These are phyloP conservation scores for Protaetia brevitarsis DNA, from an alignment of 1,140 invertebrate genomes.

Conservation along the genomic window DNA sequence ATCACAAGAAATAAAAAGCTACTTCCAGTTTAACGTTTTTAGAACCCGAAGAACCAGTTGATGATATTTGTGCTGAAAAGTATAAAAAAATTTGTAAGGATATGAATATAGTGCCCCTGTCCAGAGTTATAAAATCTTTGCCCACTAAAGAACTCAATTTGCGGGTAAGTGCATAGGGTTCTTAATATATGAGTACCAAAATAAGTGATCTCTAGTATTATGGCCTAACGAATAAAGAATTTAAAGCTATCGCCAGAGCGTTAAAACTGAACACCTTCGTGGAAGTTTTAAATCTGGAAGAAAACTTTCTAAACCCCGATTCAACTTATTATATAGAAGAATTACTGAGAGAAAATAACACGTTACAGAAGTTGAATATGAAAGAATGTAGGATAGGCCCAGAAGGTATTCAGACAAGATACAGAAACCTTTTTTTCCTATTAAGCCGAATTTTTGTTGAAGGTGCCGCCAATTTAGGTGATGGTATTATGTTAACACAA, in stretches of 20 bases:
- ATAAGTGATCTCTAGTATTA: slow-evolving; percentile 44
- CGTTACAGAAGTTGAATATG: slow-evolving; percentile 48
- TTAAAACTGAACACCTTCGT: slow-evolving; percentile 49
- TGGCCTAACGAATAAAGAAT: slow-evolving; percentile 47
- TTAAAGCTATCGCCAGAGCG: slow-evolving; percentile 47
- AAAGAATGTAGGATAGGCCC: slow-evolving; percentile 50
- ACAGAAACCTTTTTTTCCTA: no score
- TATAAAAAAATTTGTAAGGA: slow-evolving; percentile 50
- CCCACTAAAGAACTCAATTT: slow-evolving; percentile 48
- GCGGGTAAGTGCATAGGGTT: slow-evolving; percentile 31
- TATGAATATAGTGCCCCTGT: slow-evolving; percentile 48
- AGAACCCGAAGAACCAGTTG: slow-evolving; percentile 43
- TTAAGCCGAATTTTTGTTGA: no score
- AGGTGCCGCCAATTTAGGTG: slow-evolving; percentile 43
- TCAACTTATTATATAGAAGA: slow-evolving; percentile 48
- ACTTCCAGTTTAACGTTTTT: slow-evolving; percentile 28
- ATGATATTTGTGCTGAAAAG: slow-evolving; percentile 49
- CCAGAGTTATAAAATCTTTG: slow-evolving; percentile 46
- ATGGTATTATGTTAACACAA: slow-evolving; percentile 41
- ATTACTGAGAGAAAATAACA: slow-evolving; percentile 49
- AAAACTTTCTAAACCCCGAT: slow-evolving; percentile 50
- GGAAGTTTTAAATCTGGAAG: slow-evolving; percentile 46
- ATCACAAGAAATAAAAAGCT: no score
- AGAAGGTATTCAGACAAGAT: no score
- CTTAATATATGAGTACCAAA: slow-evolving; percentile 22